Evolutionary conservation across 2,888 invertebrate species (phyloP), one percentile per base, ranked within the genome.

Genomic region (Muscina levida): DNA sequence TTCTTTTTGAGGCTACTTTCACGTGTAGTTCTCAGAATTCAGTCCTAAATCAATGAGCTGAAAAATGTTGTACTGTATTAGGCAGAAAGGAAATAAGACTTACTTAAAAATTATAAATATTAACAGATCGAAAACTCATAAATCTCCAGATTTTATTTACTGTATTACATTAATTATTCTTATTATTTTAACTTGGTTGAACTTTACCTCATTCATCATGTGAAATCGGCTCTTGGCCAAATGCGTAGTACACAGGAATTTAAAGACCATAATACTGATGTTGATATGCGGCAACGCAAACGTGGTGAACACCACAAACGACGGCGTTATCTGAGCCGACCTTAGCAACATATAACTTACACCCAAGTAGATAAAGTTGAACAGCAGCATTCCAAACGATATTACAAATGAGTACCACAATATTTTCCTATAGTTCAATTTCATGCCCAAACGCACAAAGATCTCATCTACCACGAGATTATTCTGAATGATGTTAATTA

Each of bases 241-340:
- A 37, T 87, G 86, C 4, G 87, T 88, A 17, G 86, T 87, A 75
- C 86, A 87, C 0, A 89, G 82, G 56, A 89, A 89, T 59, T 89
- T 87, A 37, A 90, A 88, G 22, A 90, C 88, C 87, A 89, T 87
- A 3, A 89, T 84, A 26, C 87, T 87, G 24, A 89, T 88, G 22
- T 88, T 88, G n/a, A 89, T 87, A 73, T 90, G 89, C 1, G 90
- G 89, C 79, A 90, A 65, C 0, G 89, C 88, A 67, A 88, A 90
- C 10, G 88, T 85, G 1, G 86, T 87, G 39, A 89, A 90, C 2
- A 89, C 88, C 17, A 88, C 87, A 82, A 89, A 88, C 1, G 89
- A 87, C 0, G 90, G 90, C 8, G 83, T 84, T n/a, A 88, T 87
- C 51, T 85, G 84, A 22, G 89, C 88, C 39, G 87, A 87, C 19